Percentiles rank a stretch among this genome's conserved stretches.
phyloP scores from a whole-genome alignment of 1,140 invertebrate genomes.

The Leptinotarsa texana region DNA sequence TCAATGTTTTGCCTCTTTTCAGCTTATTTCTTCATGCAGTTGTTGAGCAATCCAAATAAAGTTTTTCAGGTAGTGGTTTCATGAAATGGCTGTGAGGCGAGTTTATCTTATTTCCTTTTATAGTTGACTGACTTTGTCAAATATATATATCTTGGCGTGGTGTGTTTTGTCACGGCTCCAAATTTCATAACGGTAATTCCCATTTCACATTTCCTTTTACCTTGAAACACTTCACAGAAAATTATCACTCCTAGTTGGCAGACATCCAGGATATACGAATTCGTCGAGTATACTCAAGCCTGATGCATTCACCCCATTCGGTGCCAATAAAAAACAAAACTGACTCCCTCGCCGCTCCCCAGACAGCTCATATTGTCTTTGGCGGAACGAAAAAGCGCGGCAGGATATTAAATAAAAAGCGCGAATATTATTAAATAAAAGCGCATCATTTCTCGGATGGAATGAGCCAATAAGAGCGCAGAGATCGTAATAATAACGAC shows the following conservation, averaged over 20 bases:
- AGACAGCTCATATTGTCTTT: slow-evolving; percentile 19
- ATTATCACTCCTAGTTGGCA: slow-evolving; percentile 5
- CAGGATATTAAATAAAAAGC: slow-evolving; percentile 42
- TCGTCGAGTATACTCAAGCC: neutral
- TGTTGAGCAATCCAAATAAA: no score
- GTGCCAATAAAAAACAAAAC: slow-evolving; percentile 9
- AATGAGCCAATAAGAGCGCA: slow-evolving; percentile 36
- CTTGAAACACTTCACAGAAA: neutral
- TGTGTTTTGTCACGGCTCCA: no score
- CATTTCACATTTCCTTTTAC: neutral
- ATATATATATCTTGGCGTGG: no score
- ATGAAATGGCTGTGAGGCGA: no score
- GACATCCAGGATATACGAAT: neutral
- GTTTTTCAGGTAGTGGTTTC: no score
- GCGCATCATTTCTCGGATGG: slow-evolving; percentile 43
- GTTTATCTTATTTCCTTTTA: no score
- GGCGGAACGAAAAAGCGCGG: neutral
- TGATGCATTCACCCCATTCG: slow-evolving; percentile 5
- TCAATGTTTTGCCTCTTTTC: no score
- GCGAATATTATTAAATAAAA: slow-evolving; percentile 42
- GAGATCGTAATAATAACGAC: slow-evolving; percentile 40
- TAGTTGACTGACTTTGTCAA: no score
- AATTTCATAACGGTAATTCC: no score
- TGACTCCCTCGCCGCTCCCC: neutral
- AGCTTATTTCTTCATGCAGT: no score